Conservation (phyloP, 2,113 vertebrate genomes). For the Xiphorhynchus elegans region DNA sequence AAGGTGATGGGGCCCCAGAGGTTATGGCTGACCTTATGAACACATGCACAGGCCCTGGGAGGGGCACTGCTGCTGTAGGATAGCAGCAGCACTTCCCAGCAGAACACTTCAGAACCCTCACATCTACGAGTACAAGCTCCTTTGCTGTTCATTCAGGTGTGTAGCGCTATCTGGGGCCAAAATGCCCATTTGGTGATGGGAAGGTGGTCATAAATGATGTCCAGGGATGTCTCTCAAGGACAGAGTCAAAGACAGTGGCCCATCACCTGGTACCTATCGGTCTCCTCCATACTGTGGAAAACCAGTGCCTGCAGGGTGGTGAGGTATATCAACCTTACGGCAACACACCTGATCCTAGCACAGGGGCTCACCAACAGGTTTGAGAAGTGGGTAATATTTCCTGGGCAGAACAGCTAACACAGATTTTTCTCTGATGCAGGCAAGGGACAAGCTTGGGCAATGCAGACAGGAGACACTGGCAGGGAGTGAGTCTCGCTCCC, state of each 20-base stretch:
- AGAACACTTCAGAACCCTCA: not conserved
- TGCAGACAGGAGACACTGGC: not conserved
- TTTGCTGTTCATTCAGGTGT: not conserved
- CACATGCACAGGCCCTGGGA: not conserved
- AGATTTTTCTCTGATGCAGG: not conserved
- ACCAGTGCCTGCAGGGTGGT: not conserved
- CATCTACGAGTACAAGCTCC: too few species aligned
- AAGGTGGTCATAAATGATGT: not conserved
- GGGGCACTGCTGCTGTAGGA: not conserved
- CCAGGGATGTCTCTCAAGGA: not conserved
- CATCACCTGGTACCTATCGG: not conserved
- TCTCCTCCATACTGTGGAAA: not conserved
- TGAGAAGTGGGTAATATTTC: not conserved
- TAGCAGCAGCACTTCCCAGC: not conserved
- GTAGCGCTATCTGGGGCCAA: not conserved
- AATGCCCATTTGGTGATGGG: not conserved
- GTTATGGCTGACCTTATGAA: not conserved
- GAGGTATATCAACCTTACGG: not conserved
- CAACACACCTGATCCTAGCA: not conserved
- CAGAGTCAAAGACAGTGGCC: not conserved
- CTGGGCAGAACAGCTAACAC: not conserved
- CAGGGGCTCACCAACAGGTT: not conserved
- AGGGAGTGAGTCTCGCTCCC: not conserved
- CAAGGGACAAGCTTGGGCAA: not conserved
- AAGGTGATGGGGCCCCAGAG: not conserved